These are phyloP conservation scores for Dryococelus australis DNA, from an alignment of 2,888 invertebrate genomes.

Conservation along the genomic window DNA sequence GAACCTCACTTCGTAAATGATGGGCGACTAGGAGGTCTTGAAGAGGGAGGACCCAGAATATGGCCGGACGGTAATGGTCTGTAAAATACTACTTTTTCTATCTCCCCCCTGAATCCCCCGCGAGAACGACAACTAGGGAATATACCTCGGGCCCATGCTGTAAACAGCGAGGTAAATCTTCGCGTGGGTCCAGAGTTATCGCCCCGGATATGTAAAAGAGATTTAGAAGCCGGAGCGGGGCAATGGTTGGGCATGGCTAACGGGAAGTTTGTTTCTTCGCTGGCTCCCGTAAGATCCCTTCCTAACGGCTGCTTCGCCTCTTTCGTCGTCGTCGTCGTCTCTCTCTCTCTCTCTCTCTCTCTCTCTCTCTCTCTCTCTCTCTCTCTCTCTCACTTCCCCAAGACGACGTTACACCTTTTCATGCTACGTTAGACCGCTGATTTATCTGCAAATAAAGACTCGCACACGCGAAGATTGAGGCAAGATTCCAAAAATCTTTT, in stretches of 20 bases:
- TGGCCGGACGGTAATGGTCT: background rate
- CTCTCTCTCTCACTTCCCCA: background rate
- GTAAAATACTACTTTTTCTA: slow-evolving; percentile 6
- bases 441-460: slow-evolving; percentile 26
- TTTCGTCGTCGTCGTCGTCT: no score
- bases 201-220: slow-evolving; percentile 27
- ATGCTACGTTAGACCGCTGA: slow-evolving; percentile 26
- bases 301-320: background rate
- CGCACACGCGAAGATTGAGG: background rate
- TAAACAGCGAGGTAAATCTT: slow-evolving; percentile 27
- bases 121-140: background rate
- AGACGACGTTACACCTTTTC: slow-evolving; percentile 24
- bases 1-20: background rate
- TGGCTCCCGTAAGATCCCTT: background rate
- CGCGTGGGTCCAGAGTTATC: background rate
- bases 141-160: background rate
- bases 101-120: background rate
- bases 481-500: slow-evolving; percentile 18
- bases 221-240: slow-evolving; percentile 9
- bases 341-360: background rate
- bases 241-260: background rate
- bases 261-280: slow-evolving; percentile 4
- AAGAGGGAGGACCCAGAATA: background rate
- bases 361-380: background rate
- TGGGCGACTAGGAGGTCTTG: background rate